Evolutionary conservation across 2,888 invertebrate species (phyloP).

Genomic region (Euspilapteryx auroguttella): DNA sequence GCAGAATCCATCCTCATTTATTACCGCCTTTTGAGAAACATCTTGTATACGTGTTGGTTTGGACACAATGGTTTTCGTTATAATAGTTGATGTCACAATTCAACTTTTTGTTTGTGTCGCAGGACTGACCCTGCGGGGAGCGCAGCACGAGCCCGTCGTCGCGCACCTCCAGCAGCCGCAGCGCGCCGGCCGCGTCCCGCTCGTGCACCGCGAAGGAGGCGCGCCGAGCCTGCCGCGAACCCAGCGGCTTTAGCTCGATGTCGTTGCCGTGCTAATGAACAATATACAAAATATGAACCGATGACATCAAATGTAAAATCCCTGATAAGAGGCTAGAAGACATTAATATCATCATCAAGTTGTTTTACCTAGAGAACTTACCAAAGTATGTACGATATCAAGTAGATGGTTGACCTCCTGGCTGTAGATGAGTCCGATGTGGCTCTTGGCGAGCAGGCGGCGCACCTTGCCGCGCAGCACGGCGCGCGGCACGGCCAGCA

Average conservation of each 20-base stretch:
- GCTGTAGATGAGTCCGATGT: conserved; percentile 96
- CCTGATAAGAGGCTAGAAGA: too few species aligned
- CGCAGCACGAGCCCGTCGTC: conserved; percentile 92
- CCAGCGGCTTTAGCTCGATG: conserved; percentile 93
- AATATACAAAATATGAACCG: not conserved
- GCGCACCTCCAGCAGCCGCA: conserved; percentile 91
- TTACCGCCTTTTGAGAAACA: too few species aligned
- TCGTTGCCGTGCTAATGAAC: conserved; percentile 88
- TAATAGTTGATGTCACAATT: too few species aligned
- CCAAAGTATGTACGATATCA: conserved; percentile 92
- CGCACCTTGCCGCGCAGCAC: conserved; percentile 86
- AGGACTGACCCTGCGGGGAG: conserved; percentile 63
- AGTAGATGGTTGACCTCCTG: conserved; percentile 96
- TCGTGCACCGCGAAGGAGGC: conserved; percentile 98
- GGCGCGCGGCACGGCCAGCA: conserved; percentile 84
- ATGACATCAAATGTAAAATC: conserved; percentile 1
- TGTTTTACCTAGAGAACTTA: too few species aligned
- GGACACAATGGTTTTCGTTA: too few species aligned
- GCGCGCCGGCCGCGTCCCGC: conserved; percentile 88
- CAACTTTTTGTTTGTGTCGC: too few species aligned
- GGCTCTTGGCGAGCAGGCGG: conserved; percentile 94
- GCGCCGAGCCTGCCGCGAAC: conserved; percentile 92
- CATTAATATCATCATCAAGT: too few species aligned
- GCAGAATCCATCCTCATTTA: too few species aligned
- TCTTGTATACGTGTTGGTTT: too few species aligned